These are phyloP conservation scores for Zaprionus lineosus DNA, from an alignment of 2,888 invertebrate genomes.

Conservation along the genomic window DNA sequence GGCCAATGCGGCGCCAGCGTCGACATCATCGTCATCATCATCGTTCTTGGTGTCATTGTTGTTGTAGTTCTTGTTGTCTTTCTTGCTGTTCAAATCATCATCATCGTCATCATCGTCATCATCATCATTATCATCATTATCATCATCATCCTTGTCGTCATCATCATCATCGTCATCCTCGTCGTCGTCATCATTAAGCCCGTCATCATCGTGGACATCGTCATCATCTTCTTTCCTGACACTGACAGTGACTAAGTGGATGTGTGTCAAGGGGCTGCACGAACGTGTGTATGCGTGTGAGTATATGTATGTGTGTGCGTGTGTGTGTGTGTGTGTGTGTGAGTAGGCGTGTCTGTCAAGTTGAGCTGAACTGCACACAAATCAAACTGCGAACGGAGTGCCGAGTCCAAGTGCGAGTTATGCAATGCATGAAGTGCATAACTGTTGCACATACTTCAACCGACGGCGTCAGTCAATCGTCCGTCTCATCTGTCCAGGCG, in stretches of 20 bases:
- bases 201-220: background rate
- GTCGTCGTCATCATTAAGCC: conserved; percentile 4
- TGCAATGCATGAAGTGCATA: conserved; percentile 30
- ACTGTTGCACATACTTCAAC: conserved; percentile 32
- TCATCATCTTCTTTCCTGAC: conserved; percentile 24
- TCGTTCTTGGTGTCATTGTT: background rate
- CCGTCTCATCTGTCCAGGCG: background rate
- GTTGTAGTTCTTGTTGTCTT: background rate
- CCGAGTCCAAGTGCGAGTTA: conserved; percentile 30
- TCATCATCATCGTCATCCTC: conserved; percentile 1
- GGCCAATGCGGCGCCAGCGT: conserved; percentile 36
- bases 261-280: conserved; percentile 35
- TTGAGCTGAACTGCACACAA: conserved; percentile 5
- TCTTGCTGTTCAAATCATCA: background rate
- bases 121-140: background rate
- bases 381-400: conserved; percentile 21
- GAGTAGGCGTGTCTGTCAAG: conserved; percentile 4
- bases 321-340: background rate
- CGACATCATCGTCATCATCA: conserved; percentile 9
- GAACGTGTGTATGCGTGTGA: background rate
- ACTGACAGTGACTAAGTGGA: conserved; percentile 55
- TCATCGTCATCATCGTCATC: background rate
- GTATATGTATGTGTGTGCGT: background rate
- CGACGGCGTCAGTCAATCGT: background rate
- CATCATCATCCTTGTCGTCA: conserved; percentile 1